Evolutionary conservation across 23 tunicate genomes (phyloP), one percentile per base, ranked within the genome.

Genomic region (Phallusia fumigata): DNA sequence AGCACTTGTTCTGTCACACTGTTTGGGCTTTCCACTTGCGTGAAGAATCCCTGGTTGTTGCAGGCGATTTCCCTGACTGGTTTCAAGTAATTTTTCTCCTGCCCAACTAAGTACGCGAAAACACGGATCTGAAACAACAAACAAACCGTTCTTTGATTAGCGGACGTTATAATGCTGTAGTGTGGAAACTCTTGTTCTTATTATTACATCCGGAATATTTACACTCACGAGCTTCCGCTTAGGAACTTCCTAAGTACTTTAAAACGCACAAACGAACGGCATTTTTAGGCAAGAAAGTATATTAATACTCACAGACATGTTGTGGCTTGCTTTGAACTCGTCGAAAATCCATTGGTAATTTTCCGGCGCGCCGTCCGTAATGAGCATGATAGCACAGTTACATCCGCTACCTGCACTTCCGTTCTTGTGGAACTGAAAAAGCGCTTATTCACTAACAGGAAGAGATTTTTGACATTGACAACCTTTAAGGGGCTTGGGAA

Each of bases 331-430:
- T 31, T 31, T 31, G 73, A 36, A 73, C 52, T 65, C 35, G 36
- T 92, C 91, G 47, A 92, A 81, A 18, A 87, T 22, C 19, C 80
- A 65, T 65, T 92, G 88, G 32, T 78, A 81, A 40, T 65, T 84
- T 33, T 92, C 88, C 18, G 97, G 86, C 53, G 97, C 91, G 21
- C 97, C 97, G 74, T 92, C 97, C 0, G 91, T 92, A 30, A 92
- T 80, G 24, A 92, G 36, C 88, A 92, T 84, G 18, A 92, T 80
- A 2, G 53, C 91, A 35, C 91, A 81, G 33, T 87, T 75, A 33
- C 91, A 81, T 22, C 80, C 80, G 21, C 69, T 47, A 18, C 69
- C 81, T 6, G 32, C 78, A 52, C 69, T 28, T 19, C 32, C 74
- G 34, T 31, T 40, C 19, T 53, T 53, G 69, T 85, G 88, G 30